A percentile compares a stretch with the other conserved stretches of the same genome.
Conservation (phyloP, 2,888 invertebrate species). For the Holacanthella duospinosa region DNA sequence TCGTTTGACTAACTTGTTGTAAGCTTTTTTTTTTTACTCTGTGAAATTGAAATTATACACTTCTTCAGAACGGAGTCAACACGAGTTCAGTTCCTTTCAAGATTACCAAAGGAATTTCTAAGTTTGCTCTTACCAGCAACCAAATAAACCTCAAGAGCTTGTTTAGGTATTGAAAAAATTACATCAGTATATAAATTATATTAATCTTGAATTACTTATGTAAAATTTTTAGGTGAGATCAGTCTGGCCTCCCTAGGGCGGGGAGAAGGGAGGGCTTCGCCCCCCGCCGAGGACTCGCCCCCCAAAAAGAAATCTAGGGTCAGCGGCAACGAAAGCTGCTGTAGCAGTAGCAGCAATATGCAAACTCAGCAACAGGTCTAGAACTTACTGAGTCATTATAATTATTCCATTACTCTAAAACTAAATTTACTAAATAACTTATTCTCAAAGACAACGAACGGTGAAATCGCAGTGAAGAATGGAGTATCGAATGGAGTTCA, state of each 20-base stretch:
- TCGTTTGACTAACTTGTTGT: too few relatives aligned
- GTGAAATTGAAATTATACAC: too few relatives aligned
- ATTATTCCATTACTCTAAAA: not conserved
- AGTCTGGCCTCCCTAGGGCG: conserved; percentile 38
- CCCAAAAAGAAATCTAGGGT: conserved; percentile 37
- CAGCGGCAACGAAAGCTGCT: conserved; percentile 12
- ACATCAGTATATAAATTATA: not conserved
- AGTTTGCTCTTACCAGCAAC: not conserved
- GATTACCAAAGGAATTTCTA: not conserved
- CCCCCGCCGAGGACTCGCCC: conserved; percentile 38
- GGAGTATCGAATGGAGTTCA: conserved; percentile 36
- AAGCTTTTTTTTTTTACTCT: too few relatives aligned
- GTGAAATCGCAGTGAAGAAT: conserved; percentile 31
- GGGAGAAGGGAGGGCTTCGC: conserved; percentile 38
- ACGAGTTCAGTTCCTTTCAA: not conserved
- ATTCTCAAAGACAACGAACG: conserved; percentile 35
- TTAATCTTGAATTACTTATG: conserved; percentile 7
- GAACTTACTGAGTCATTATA: not conserved
- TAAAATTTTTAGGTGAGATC: conserved; percentile 30
- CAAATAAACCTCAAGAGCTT: not conserved
- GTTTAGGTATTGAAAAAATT: not conserved
- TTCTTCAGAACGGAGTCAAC: not conserved
- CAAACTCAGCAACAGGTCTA: conserved; percentile 36
- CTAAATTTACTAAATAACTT: conserved; percentile 6
- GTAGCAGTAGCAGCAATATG: conserved; percentile 25